Evolutionary conservation across 1,140 invertebrate genomes (phyloP).

Genomic region (Wiebesia pumilae): DNA sequence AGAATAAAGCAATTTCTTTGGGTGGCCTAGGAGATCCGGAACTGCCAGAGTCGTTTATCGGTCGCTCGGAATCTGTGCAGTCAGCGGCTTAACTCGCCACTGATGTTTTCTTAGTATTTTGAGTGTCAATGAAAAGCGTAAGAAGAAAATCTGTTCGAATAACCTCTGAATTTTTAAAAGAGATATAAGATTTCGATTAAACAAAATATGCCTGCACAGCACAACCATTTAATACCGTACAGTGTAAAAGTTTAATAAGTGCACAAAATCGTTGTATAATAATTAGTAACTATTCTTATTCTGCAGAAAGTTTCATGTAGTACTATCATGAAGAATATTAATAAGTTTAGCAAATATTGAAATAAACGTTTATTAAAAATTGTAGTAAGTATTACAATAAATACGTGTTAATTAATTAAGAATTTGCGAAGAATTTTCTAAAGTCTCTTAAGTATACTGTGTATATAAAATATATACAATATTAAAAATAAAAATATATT

Average conservation of each 20-base stretch:
- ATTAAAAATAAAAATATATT: too few relatives aligned
- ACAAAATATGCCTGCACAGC: background rate
- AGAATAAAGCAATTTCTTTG: background rate
- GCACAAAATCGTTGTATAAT: background rate
- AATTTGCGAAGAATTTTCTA: too few relatives aligned
- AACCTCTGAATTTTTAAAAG: slow-evolving; percentile 42
- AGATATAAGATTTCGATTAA: slow-evolving; percentile 20
- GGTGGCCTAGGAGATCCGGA: background rate
- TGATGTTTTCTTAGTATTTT: too few relatives aligned
- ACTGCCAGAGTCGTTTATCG: slow-evolving; percentile 21
- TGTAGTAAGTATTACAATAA: background rate
- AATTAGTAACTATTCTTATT: too few relatives aligned
- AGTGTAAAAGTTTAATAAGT: slow-evolving; percentile 3
- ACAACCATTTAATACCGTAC: background rate
- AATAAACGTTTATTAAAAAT: too few relatives aligned
- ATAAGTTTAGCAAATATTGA: too few relatives aligned
- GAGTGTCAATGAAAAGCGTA: too few relatives aligned
- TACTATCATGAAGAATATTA: too few relatives aligned
- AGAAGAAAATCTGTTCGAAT: slow-evolving; percentile 22
- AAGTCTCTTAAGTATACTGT: too few relatives aligned
- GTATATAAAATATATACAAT: too few relatives aligned
- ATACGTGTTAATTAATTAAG: too few relatives aligned
- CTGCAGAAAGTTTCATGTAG: too few relatives aligned
- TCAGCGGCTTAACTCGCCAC: slow-evolving; percentile 33
- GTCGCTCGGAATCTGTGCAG: slow-evolving; percentile 36